Percentiles rank a stretch among this genome's conserved stretches.
These are phyloP conservation scores for Allolobophora icterica DNA, from an alignment of 2,888 invertebrate species.

Conservation along the genomic window DNA sequence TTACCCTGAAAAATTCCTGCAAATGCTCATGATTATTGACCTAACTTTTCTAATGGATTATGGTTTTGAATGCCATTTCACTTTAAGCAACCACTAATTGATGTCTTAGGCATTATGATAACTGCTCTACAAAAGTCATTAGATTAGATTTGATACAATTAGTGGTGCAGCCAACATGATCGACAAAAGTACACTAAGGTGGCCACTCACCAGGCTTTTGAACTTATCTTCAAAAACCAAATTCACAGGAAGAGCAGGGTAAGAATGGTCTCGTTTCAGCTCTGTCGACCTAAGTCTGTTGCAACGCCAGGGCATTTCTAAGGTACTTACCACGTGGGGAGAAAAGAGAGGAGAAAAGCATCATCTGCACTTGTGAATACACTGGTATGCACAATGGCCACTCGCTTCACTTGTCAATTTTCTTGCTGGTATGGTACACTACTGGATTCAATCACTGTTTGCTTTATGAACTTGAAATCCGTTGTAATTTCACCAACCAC, in stretches of 20 bases:
- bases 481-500: not conserved
- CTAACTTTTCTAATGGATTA: too few species aligned
- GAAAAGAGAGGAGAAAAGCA: too few species aligned
- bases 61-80: too few species aligned
- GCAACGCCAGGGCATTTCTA: not conserved
- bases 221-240: not conserved
- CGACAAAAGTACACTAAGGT: not conserved
- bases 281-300: not conserved
- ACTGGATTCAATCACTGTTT: too few species aligned
- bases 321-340: not conserved
- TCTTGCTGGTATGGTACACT: not conserved
- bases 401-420: not conserved
- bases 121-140: too few species aligned
- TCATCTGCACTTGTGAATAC: too few species aligned
- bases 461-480: not conserved
- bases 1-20: too few species aligned
- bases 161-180: not conserved
- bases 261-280: too few species aligned
- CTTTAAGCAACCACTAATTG: too few species aligned
- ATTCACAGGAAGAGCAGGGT: too few species aligned
- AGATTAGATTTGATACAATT: not conserved
- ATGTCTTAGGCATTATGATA: too few species aligned
- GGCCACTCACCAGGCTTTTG: not conserved
- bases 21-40: too few species aligned
- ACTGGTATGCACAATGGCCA: not conserved